phyloP scores from a whole-genome alignment of 37 sponge, comb jelly and placozoan genomes.

The Haliclona indistincta region DNA sequence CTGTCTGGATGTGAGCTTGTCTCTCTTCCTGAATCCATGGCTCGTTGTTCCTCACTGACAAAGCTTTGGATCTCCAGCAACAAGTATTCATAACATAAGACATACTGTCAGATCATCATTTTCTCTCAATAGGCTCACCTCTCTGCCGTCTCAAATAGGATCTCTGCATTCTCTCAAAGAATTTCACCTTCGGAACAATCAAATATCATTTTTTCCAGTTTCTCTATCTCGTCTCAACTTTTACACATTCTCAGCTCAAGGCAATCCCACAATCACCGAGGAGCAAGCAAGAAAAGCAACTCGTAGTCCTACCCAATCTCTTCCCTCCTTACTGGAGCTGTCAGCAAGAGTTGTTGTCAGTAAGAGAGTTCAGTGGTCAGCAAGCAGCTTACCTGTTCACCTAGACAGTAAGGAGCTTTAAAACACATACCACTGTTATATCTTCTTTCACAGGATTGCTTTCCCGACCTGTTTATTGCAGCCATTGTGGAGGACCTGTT shows the following conservation, averaged over 20 bases:
- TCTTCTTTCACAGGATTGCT: conserved; percentile 51
- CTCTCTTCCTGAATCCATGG: conserved; percentile 59
- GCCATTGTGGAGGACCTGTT: conserved; percentile 52
- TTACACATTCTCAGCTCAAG: conserved; percentile 77
- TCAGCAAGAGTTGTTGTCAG: conserved; percentile 20
- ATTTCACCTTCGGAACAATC: conserved; percentile 68
- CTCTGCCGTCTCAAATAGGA: conserved; percentile 61
- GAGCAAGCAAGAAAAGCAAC: neutral
- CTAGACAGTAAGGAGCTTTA: conserved; percentile 31
- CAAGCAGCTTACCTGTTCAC: conserved; percentile 51
- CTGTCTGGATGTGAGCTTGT: conserved; percentile 61
- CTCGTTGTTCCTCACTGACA: conserved; percentile 45
- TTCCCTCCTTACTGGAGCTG: conserved; percentile 55
- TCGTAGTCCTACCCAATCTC: conserved; percentile 5
- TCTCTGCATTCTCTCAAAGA: conserved; percentile 52
- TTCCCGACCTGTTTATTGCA: conserved; percentile 26
- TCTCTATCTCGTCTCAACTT: conserved; percentile 47
- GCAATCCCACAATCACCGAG: conserved; percentile 54
- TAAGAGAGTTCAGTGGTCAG: no score
- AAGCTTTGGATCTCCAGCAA: conserved; percentile 76
- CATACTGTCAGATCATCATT: neutral
- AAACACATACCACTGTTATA: no score
- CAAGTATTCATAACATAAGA: conserved; percentile 25
- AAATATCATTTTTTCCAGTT: conserved; percentile 51
- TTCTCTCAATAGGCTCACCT: conserved; percentile 29